Conservation (phyloP, 2,888 invertebrate species). For the Erpobdella octoculata region DNA sequence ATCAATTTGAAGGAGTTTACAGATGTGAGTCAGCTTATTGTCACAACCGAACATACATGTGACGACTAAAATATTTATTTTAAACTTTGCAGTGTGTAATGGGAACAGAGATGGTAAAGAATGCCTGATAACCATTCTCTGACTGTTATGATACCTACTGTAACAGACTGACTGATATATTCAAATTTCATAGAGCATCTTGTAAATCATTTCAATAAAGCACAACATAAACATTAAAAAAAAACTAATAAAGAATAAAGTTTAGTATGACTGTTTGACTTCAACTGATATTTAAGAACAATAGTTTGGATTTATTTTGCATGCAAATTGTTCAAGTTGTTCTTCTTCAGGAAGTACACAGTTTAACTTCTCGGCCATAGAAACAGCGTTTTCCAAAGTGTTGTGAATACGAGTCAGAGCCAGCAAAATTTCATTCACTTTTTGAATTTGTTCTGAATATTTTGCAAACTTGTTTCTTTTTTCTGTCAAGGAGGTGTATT, state of each 20-base stretch:
- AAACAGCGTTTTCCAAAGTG: slow-evolving; percentile 72
- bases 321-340: slow-evolving; percentile 60
- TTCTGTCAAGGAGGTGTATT: slow-evolving; percentile 67
- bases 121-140: too few relatives aligned
- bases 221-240: background rate
- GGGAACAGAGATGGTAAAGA: slow-evolving; percentile 11
- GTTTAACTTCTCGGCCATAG: slow-evolving; percentile 76
- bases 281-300: too few relatives aligned
- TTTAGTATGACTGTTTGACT: background rate
- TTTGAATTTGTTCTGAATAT: slow-evolving; percentile 74
- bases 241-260: background rate
- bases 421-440: slow-evolving; percentile 69
- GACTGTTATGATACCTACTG: too few relatives aligned
- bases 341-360: slow-evolving; percentile 72
- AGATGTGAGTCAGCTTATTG: slow-evolving; percentile 13
- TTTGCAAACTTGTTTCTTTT: slow-evolving; percentile 75
- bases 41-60: background rate
- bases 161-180: too few relatives aligned
- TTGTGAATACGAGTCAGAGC: slow-evolving; percentile 48
- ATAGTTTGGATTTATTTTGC: background rate
- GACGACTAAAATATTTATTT: background rate
- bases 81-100: background rate
- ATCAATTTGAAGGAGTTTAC: slow-evolving; percentile 31
- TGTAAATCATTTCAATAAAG: too few relatives aligned
- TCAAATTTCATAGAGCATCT: too few relatives aligned